Conservation (phyloP, 2,797 vertebrate species). For the Alauda arvensis region DNA sequence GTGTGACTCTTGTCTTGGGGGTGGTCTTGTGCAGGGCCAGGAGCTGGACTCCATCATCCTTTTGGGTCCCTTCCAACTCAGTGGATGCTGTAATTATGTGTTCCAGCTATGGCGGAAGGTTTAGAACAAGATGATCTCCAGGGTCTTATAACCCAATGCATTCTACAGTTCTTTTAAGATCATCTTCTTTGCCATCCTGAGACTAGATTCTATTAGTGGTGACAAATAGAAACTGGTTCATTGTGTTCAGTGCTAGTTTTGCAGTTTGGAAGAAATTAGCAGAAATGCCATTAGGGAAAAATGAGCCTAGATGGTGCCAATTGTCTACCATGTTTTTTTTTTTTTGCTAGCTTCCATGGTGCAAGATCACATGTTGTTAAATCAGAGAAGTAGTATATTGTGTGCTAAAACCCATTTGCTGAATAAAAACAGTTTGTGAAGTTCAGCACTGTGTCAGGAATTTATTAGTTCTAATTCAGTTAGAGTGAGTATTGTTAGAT, state of each 20-base stretch:
- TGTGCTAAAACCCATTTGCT: background rate
- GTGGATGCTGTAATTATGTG: background rate
- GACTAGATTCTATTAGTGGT: background rate
- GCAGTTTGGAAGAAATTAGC: background rate
- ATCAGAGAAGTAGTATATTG: background rate
- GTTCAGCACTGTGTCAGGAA: background rate
- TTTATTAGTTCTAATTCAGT: background rate
- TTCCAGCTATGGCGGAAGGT: background rate
- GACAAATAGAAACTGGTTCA: background rate
- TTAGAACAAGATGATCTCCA: background rate
- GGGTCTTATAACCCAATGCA: background rate
- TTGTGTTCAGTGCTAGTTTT: background rate
- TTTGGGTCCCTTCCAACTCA: background rate
- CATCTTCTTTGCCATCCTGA: background rate
- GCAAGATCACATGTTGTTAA: background rate
- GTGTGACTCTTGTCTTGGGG: background rate
- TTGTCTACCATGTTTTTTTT: background rate
- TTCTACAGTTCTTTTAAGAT: background rate
- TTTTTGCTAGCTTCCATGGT: background rate
- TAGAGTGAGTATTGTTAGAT: background rate
- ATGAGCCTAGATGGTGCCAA: background rate
- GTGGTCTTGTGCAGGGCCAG: background rate
- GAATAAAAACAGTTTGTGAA: background rate
- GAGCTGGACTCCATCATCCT: background rate
- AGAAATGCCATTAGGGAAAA: background rate